A percentile compares a stretch with the other conserved stretches of the same genome.
Evolutionary conservation across 2,113 vertebrate species (phyloP).

Genomic region (Rhizomys pruinosus): DNA sequence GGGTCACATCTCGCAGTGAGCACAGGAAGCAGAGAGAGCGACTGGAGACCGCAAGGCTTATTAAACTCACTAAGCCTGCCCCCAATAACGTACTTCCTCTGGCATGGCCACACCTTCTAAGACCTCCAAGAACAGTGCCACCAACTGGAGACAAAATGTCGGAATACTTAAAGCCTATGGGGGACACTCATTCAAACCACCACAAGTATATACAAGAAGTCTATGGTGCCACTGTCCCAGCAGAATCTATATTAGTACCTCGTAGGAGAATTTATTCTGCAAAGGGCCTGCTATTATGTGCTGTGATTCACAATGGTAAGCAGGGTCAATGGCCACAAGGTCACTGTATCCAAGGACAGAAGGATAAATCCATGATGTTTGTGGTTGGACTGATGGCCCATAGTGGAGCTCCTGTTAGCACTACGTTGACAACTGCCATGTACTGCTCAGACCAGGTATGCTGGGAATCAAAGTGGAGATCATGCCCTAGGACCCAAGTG

Average conservation of each 20-base stretch:
- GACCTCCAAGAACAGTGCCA: no score
- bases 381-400: background rate
- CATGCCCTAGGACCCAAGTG: background rate
- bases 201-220: background rate
- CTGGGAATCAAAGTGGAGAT: background rate
- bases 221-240: background rate
- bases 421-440: background rate
- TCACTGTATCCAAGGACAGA: background rate
- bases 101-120: no score
- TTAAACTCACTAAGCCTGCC: no score
- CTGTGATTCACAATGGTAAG: background rate
- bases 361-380: background rate
- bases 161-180: no score
- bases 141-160: no score
- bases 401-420: background rate
- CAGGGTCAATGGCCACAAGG: background rate
- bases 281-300: background rate
- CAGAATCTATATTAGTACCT: background rate
- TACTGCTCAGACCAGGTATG: background rate
- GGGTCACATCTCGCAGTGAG: no score
- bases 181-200: no score
- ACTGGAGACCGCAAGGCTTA: no score
- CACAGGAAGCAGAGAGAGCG: no score
- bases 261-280: background rate
- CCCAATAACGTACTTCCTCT: no score